These are phyloP conservation scores for Melolontha melolontha DNA, from an alignment of 2,888 invertebrate genomes.

Conservation along the genomic window DNA sequence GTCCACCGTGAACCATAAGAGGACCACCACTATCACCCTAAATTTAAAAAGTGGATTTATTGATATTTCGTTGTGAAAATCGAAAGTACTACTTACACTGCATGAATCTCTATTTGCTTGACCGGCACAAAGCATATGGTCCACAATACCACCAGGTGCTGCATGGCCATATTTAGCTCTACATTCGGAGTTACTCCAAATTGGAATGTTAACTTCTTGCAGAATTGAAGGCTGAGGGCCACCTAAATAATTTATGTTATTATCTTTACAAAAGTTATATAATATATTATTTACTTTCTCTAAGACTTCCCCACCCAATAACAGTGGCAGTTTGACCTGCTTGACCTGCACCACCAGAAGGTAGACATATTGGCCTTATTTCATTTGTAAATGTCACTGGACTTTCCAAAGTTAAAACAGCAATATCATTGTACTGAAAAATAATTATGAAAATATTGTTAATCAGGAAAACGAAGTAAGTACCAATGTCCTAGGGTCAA, in stretches of 20 bases:
- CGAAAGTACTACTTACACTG: slow-evolving; percentile 75
- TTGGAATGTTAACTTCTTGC: slow-evolving; percentile 86
- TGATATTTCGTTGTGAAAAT: background rate
- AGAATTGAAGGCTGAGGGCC: slow-evolving; percentile 85
- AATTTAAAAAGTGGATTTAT: slow-evolving; percentile 47
- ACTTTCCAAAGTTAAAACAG: slow-evolving; percentile 82
- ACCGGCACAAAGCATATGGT: slow-evolving; percentile 90
- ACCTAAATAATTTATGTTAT: slow-evolving; percentile 66
- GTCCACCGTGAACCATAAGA: slow-evolving; percentile 81
- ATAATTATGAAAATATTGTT: slow-evolving; percentile 19
- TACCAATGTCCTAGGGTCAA: slow-evolving; percentile 85
- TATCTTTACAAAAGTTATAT: background rate
- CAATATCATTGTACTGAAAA: slow-evolving; percentile 84
- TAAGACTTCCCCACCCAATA: slow-evolving; percentile 89
- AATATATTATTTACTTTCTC: slow-evolving; percentile 73
- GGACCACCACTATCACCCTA: slow-evolving; percentile 93
- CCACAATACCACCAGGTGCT: slow-evolving; percentile 91
- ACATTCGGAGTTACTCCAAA: slow-evolving; percentile 86
- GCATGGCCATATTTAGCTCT: slow-evolving; percentile 83
- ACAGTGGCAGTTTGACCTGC: slow-evolving; percentile 81
- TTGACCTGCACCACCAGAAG: slow-evolving; percentile 71
- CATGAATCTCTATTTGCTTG: slow-evolving; percentile 88
- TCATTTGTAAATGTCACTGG: slow-evolving; percentile 79
- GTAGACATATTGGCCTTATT: slow-evolving; percentile 84
- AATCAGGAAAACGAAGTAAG: slow-evolving; percentile 48